phyloP scores from a whole-genome alignment of 2,797 vertebrate species.

The Petrocephalus sullivani region DNA sequence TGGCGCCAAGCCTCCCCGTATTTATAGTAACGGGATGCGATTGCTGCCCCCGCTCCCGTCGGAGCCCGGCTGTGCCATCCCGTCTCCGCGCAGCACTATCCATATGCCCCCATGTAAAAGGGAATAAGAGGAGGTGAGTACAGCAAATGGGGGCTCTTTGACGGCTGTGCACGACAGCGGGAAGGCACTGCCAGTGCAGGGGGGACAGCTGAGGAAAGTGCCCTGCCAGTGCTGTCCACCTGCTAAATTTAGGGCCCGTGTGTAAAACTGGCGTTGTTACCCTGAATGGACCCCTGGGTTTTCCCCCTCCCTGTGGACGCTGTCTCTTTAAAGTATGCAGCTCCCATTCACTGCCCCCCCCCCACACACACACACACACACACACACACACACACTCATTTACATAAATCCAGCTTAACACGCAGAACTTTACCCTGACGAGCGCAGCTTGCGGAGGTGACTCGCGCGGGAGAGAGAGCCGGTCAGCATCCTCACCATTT shows the following conservation, averaged over 20 bases:
- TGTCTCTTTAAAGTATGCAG: not conserved
- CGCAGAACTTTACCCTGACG: not conserved
- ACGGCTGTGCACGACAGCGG: not conserved
- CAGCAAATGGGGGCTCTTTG: not conserved
- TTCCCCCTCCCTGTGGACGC: not conserved
- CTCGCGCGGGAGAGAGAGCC: not conserved
- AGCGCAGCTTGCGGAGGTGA: not conserved
- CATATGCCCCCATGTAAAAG: constrained; percentile 11
- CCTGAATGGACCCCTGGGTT: not conserved
- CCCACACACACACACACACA: not conserved
- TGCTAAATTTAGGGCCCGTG: not conserved
- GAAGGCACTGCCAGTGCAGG: not conserved
- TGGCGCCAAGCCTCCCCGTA: not conserved
- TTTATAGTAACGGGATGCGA: constrained; percentile 13
- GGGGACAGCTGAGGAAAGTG: not conserved
- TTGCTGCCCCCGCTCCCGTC: not conserved
- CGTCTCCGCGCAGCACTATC: constrained; percentile 7
- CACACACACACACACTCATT: not conserved
- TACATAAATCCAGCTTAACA: constrained; percentile 1
- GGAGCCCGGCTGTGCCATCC: not conserved
- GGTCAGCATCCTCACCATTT: not conserved
- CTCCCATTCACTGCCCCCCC: not conserved
- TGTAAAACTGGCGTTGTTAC: not conserved
- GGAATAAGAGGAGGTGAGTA: not conserved
- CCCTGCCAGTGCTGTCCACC: not conserved